A percentile compares a stretch with the other conserved stretches of the same genome.
phyloP scores from a whole-genome alignment of 1,140 invertebrate species.

The Adelges cooleyi region DNA sequence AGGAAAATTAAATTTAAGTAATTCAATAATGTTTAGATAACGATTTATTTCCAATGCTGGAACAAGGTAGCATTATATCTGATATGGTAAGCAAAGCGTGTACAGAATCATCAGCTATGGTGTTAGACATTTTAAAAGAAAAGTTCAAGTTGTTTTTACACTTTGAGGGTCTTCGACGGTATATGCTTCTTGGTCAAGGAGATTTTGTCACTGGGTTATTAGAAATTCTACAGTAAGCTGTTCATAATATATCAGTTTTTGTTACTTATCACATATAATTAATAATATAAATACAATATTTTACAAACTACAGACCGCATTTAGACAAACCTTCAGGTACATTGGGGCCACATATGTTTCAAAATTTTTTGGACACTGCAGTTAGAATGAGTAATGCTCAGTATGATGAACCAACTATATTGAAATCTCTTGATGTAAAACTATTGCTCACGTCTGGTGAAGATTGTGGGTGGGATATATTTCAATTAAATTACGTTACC shows the following conservation, averaged over 20 bases:
- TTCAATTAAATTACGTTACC: constrained; percentile 84
- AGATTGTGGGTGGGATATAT: constrained; percentile 91
- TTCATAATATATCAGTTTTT: constrained; percentile 24
- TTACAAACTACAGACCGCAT: constrained; percentile 56
- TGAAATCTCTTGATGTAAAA: constrained; percentile 74
- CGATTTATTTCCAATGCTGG: constrained; percentile 41
- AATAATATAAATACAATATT: constrained; percentile 22
- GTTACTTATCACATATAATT: too few relatives aligned
- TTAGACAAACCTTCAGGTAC: constrained; percentile 77
- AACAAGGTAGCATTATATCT: constrained; percentile 61
- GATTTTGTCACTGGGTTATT: constrained; percentile 90
- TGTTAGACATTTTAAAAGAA: constrained; percentile 72
- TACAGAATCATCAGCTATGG: constrained; percentile 70
- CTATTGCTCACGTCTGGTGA: constrained; percentile 61
- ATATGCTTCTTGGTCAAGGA: constrained; percentile 85
- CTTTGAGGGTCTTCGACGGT: constrained; percentile 77
- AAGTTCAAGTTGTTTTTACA: constrained; percentile 85
- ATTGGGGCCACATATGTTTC: constrained; percentile 77
- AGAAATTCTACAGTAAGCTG: constrained; percentile 73
- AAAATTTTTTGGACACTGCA: constrained; percentile 79
- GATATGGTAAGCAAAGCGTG: constrained; percentile 71
- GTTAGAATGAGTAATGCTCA: constrained; percentile 90
- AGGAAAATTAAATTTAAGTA: too few relatives aligned
- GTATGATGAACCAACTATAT: constrained; percentile 80
- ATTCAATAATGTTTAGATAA: constrained; percentile 28